Evolutionary conservation across 2,113 vertebrate species (phyloP).

Genomic region (Gavialis gangeticus): DNA sequence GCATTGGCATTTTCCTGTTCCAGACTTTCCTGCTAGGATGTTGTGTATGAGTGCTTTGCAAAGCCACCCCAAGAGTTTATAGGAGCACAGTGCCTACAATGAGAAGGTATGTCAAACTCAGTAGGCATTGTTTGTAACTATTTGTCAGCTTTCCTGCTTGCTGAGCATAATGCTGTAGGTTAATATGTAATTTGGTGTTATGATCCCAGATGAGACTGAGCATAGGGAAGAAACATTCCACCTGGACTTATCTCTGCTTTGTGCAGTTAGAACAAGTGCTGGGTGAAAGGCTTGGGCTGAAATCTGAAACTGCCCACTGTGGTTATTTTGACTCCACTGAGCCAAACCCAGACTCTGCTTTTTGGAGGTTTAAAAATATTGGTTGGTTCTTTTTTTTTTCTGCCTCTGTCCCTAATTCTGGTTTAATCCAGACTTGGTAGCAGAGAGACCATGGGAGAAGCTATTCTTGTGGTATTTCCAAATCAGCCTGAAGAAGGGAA

Average conservation of each 20-base stretch:
- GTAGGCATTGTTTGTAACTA: background rate
- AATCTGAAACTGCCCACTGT: background rate
- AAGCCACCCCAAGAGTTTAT: background rate
- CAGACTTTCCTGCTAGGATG: background rate
- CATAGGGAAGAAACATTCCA: conserved; percentile 2
- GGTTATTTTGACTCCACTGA: background rate
- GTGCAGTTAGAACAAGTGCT: background rate
- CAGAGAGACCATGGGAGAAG: background rate
- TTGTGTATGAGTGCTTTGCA: background rate
- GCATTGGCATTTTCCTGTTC: background rate
- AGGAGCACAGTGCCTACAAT: background rate
- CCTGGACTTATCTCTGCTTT: background rate
- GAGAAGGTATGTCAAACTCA: background rate
- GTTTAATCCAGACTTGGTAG: background rate
- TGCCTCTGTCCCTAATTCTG: background rate
- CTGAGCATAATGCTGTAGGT: background rate
- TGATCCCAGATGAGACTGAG: background rate
- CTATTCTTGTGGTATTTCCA: background rate
- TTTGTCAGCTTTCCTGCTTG: conserved; percentile 50
- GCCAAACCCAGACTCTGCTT: background rate
- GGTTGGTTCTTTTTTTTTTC: background rate
- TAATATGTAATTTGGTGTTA: conserved; percentile 27
- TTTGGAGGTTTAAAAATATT: background rate
- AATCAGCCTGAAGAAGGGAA: background rate
- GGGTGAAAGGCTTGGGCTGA: background rate